Base-by-base conservation (phyloP, 1,140 invertebrate species). In the Dolichoris vasculosae region DNA sequence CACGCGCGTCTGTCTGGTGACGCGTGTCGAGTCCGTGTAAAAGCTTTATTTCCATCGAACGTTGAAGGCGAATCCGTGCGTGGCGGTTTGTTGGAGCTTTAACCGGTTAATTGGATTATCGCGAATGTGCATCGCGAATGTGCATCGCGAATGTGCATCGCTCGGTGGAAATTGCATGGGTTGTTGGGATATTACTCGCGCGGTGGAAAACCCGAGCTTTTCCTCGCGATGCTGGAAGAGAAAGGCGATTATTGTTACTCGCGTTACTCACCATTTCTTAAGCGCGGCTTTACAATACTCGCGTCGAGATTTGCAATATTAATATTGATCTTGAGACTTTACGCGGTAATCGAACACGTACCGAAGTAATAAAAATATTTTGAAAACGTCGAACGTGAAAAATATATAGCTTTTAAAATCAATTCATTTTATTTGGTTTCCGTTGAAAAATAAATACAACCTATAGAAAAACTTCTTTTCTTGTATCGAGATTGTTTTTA, bases 281-380 rank as follows among this genome's bases (percentile, higher is more conserved):
- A 2, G 9, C 2, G 51, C 17, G 11, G 26, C 23, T 59, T 59
- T 59, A 59, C 23, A 4, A 59, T 59, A 13, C 23, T 0, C 1
- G 23, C 26, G 26, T 59, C 9, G 9, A 59, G 55, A 59, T 59
- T 26, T 26, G 55, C 23, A 26, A 59, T 59, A 26, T 26, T 59
- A 26, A n/a, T 59, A 20, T 26, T 13, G 13, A 26, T 59, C 3
- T 59, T 59, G 23, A 59, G 13, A 13, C 7, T 2, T 59, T 59
- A 26, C 38, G 67, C 20, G 20, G 0, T 38, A 43, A 73, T 43
- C 32, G 38, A 3, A 38, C 20, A 43, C 69, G 38, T 20, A 43
- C 69, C 6, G 26, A 3, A 26, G 20, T 38, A 43, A 73, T 73
- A 73, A 73, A 73, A 73, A 73, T 11, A 73, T 73, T 73, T 73